Percentiles rank a stretch among this genome's conserved stretches.
phyloP scores from a whole-genome alignment of 2,797 vertebrate species.

The Percopsis omiscomaycus region DNA sequence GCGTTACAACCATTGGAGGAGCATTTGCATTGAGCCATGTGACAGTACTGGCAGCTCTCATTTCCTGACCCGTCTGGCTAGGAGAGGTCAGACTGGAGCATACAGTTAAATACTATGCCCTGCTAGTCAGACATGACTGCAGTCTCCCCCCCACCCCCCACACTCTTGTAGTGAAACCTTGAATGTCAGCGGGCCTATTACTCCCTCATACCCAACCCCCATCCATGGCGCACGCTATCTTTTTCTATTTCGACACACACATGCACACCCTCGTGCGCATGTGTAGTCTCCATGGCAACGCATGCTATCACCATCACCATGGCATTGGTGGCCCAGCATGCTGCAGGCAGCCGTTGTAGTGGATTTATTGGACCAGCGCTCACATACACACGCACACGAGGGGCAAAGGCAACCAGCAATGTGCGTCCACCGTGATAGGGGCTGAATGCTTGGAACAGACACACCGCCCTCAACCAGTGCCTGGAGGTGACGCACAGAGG shows the following conservation, averaged over 20 bases:
- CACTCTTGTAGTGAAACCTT: constrained; percentile 29
- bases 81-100: constrained; percentile 25
- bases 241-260: constrained; percentile 33
- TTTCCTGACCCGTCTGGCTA: constrained; percentile 20
- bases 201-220: constrained; percentile 60
- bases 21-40: no score
- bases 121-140: constrained; percentile 33
- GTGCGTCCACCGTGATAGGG: constrained; percentile 27
- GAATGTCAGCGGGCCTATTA: constrained; percentile 56
- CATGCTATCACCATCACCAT: constrained; percentile 66
- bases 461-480: constrained; percentile 18
- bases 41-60: constrained; percentile 6
- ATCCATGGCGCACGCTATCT: constrained; percentile 24
- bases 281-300: constrained; percentile 79
- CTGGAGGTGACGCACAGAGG: constrained; percentile 27
- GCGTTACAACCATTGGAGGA: no score
- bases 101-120: constrained; percentile 22
- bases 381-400: constrained; percentile 31
- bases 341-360: constrained; percentile 56
- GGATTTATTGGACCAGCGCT: constrained; percentile 55
- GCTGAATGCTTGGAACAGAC: constrained; percentile 34
- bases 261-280: constrained; percentile 65
- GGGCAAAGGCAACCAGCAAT: constrained; percentile 26
- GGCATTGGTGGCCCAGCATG: constrained; percentile 59
- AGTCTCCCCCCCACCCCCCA: constrained; percentile 1